Evolutionary conservation across 2,797 vertebrate species (phyloP).

Genomic region (Emydoidea blandingii): DNA sequence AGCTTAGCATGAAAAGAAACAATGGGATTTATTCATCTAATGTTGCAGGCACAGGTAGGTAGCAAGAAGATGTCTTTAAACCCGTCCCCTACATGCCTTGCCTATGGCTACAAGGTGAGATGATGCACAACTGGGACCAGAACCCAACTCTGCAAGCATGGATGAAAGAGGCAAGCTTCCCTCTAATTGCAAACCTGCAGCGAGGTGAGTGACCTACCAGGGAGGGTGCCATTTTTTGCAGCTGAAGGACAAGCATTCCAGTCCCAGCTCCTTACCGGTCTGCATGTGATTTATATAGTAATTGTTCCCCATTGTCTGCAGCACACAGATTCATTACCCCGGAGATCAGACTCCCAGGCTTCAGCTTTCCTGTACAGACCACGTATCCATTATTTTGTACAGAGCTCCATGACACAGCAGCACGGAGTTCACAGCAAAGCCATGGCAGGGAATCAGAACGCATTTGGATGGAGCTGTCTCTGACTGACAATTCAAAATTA

Average conservation of each 20-base stretch:
- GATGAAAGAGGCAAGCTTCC: not conserved
- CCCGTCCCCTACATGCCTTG: not conserved
- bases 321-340: fast-evolving
- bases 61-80: not conserved
- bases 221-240: fast-evolving
- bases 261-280: fast-evolving
- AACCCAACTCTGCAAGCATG: not conserved
- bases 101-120: not conserved
- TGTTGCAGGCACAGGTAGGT: not conserved
- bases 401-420: fast-evolving
- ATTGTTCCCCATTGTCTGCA: not conserved
- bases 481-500: not conserved
- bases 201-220: not conserved
- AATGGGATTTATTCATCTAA: not conserved
- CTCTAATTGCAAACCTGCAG: fast-evolving
- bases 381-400: fast-evolving
- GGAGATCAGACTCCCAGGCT: fast-evolving
- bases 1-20: not conserved
- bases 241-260: not conserved
- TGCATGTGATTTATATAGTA: fast-evolving
- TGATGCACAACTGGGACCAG: not conserved
- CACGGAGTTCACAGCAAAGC: fast-evolving
- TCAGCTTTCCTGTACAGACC: not conserved
- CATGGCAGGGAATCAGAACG: fast-evolving
- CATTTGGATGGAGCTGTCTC: not conserved